A percentile compares a stretch with the other conserved stretches of the same genome.
Evolutionary conservation across 2,797 vertebrate genomes (phyloP).

Genomic region (Leptodactylus fallax): DNA sequence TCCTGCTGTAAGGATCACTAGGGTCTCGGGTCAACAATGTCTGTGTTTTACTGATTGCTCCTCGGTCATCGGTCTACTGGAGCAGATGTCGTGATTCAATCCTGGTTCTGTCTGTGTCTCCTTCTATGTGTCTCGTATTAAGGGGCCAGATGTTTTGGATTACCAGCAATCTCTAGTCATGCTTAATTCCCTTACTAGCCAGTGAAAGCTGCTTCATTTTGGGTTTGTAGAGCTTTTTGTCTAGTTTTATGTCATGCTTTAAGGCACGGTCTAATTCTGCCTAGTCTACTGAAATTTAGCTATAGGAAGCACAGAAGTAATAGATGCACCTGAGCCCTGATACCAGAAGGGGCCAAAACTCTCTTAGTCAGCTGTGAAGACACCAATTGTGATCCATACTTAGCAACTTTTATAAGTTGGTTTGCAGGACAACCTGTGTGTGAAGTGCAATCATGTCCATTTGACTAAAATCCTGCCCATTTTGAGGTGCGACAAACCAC

Average conservation of each 20-base stretch:
- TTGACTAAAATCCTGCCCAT: too few relatives aligned
- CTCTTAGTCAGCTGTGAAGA: background rate
- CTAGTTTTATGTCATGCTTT: background rate
- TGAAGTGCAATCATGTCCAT: too few relatives aligned
- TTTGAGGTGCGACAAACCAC: too few relatives aligned
- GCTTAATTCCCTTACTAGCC: background rate
- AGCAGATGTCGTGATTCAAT: background rate
- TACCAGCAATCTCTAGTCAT: conserved; percentile 3
- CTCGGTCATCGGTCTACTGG: background rate
- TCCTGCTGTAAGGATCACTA: background rate
- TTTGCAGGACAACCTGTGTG: too few relatives aligned
- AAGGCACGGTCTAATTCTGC: background rate
- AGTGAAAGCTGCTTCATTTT: background rate
- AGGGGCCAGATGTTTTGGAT: conserved; percentile 16
- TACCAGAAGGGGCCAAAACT: background rate
- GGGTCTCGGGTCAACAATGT: background rate
- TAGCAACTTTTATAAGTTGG: too few relatives aligned
- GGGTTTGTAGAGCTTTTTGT: background rate
- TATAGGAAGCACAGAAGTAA: background rate
- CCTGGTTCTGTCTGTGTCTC: background rate
- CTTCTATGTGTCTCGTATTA: background rate
- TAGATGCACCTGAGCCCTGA: background rate
- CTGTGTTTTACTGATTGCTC: background rate
- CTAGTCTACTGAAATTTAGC: background rate
- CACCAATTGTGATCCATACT: background rate